Evolutionary conservation across 2,888 invertebrate species (phyloP).

Genomic region (Synanthedon tipuliformis): DNA sequence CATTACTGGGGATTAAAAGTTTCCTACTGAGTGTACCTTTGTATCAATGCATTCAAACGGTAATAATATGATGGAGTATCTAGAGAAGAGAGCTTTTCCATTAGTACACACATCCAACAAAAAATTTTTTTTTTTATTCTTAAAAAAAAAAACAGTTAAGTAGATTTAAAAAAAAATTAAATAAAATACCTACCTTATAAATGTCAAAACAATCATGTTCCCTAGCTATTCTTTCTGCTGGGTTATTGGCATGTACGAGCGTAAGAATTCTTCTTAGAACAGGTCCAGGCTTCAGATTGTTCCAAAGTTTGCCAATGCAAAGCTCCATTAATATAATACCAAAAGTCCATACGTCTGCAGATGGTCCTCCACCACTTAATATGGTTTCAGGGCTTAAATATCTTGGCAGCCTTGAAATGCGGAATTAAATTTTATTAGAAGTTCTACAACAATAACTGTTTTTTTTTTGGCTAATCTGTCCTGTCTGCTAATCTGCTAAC

Average conservation of each 20-base stretch:
- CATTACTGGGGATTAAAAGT: no score
- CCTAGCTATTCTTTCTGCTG: constrained; percentile 77
- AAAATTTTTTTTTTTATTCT: background rate
- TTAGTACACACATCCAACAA: no score
- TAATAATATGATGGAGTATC: no score
- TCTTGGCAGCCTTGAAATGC: constrained; percentile 73
- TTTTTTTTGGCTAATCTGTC: no score
- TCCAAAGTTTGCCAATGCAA: constrained; percentile 79
- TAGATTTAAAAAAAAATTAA: background rate
- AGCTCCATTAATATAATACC: constrained; percentile 91
- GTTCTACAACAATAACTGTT: no score
- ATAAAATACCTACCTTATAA: constrained; percentile 65
- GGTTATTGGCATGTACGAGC: constrained; percentile 68
- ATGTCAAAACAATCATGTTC: constrained; percentile 79
- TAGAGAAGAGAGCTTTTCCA: no score
- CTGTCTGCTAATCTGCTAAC: no score
- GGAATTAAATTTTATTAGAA: background rate
- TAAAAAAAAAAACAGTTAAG: background rate
- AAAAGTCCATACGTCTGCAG: constrained; percentile 93
- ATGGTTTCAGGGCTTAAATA: constrained; percentile 88
- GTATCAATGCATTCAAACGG: no score
- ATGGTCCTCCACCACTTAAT: constrained; percentile 76
- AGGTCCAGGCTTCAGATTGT: constrained; percentile 78
- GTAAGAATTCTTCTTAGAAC: constrained; percentile 81
- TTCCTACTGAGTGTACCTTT: no score